Conservation (phyloP, 2,113 vertebrate genomes). For the Sminthopsis crassicaudata region DNA sequence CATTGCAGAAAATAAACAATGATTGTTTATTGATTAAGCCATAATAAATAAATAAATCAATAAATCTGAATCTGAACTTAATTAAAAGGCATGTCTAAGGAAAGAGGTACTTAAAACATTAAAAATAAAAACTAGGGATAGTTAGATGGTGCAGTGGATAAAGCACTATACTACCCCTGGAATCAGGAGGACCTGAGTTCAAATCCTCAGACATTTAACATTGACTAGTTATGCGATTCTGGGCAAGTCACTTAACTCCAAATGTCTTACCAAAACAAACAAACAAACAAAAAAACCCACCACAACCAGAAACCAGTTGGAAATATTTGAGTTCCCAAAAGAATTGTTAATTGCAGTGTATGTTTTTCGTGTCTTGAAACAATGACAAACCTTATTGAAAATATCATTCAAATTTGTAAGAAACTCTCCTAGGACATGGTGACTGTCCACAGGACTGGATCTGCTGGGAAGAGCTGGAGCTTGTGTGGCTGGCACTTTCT, state of each 20-base stretch:
- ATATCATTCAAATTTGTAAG: background rate
- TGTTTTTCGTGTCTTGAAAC: background rate
- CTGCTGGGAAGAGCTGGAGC: conserved; percentile 7
- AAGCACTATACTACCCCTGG: too few species aligned
- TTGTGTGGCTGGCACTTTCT: background rate
- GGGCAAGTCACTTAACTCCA: too few species aligned
- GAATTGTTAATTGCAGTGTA: background rate
- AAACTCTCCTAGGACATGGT: background rate
- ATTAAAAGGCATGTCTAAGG: conserved; percentile 75
- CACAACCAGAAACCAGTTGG: background rate
- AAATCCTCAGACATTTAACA: too few species aligned
- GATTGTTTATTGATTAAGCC: conserved; percentile 77
- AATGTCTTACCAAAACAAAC: too few species aligned
- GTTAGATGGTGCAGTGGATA: too few species aligned
- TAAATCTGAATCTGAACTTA: conserved; percentile 78
- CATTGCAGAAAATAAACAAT: conserved; percentile 81
- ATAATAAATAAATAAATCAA: too few species aligned
- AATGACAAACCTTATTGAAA: background rate
- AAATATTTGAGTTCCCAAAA: background rate
- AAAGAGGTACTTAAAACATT: background rate
- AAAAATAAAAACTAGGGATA: too few species aligned
- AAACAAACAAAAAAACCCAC: too few species aligned
- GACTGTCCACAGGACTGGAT: conserved; percentile 3
- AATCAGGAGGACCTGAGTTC: too few species aligned
- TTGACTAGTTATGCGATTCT: too few species aligned